A percentile compares a stretch with the other conserved stretches of the same genome.
These are phyloP conservation scores for Rhopilema esculentum DNA, from an alignment of 30 jellyfish, hydroid and myxozoan species.

Conservation along the genomic window DNA sequence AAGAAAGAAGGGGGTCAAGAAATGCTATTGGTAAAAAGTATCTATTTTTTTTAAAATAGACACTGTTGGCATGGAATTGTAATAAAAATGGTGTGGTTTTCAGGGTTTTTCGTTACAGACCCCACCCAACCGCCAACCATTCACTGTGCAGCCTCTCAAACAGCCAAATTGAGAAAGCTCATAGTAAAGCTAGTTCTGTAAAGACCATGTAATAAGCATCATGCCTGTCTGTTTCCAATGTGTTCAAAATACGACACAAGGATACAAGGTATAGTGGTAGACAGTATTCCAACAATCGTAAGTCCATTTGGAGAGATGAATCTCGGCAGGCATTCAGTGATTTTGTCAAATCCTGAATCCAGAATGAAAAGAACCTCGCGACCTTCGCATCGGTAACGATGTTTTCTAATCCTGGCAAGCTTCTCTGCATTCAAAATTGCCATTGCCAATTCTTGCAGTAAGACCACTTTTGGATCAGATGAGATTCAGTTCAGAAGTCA, in stretches of 20 bases:
- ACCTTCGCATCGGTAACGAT: slow-evolving; percentile 31
- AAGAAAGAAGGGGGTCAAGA: too few relatives aligned
- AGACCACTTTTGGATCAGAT: background rate
- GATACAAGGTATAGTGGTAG: slow-evolving; percentile 12
- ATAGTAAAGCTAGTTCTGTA: too few relatives aligned
- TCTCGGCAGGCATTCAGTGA: slow-evolving; percentile 22
- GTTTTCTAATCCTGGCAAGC: slow-evolving; percentile 5
- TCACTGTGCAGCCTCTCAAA: too few relatives aligned
- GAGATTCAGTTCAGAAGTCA: too few relatives aligned
- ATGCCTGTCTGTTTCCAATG: slow-evolving; percentile 6
- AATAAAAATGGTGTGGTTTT: too few relatives aligned
- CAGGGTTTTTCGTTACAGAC: too few relatives aligned
- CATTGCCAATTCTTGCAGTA: background rate
- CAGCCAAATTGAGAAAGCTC: too few relatives aligned
- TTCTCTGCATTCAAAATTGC: slow-evolving; percentile 9
- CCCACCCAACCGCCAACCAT: too few relatives aligned
- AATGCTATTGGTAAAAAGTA: too few relatives aligned
- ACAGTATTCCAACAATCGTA: slow-evolving; percentile 16
- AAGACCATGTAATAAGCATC: background rate
- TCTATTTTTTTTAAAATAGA: too few relatives aligned
- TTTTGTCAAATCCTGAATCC: background rate
- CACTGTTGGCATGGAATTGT: too few relatives aligned
- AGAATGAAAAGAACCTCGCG: background rate
- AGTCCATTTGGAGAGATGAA: slow-evolving; percentile 38
- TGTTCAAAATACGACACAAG: background rate